Conservation (phyloP, 2,888 invertebrate genomes). For the Ctenicera cuprea region DNA sequence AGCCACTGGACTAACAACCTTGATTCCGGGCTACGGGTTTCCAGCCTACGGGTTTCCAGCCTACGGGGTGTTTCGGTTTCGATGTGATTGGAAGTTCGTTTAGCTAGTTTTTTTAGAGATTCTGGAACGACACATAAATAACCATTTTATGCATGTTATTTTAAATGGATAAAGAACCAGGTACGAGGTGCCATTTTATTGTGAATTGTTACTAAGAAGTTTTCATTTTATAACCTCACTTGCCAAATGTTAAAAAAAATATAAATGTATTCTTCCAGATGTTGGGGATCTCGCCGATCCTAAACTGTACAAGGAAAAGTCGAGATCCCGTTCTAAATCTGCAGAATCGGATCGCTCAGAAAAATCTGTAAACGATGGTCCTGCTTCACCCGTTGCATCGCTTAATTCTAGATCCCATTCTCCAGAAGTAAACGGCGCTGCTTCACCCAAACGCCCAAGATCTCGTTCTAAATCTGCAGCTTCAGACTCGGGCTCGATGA, state of each 20-base stretch:
- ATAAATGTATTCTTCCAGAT: too few relatives aligned
- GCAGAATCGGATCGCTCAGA: slow-evolving; percentile 59
- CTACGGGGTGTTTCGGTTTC: too few relatives aligned
- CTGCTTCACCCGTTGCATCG: not conserved
- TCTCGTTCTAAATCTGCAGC: slow-evolving; percentile 49
- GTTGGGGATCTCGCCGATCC: too few relatives aligned
- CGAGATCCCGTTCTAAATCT: slow-evolving; percentile 62
- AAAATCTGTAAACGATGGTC: slow-evolving; percentile 20
- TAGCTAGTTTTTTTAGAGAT: slow-evolving; percentile 16
- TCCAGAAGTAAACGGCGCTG: slow-evolving; percentile 41
- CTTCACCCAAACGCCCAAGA: slow-evolving; percentile 41
- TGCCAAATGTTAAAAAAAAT: not conserved
- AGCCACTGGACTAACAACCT: too few relatives aligned
- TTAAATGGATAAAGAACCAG: slow-evolving; percentile 37
- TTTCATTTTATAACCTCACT: not conserved
- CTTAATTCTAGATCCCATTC: slow-evolving; percentile 49
- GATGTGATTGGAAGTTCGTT: too few relatives aligned
- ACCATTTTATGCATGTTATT: not conserved
- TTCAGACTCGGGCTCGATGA: slow-evolving; percentile 56
- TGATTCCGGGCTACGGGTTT: too few relatives aligned
- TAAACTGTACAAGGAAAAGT: not conserved
- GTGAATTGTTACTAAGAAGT: too few relatives aligned
- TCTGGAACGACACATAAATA: too few relatives aligned
- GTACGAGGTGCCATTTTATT: not conserved
- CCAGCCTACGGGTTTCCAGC: too few relatives aligned